Percentiles rank a stretch among this genome's conserved stretches.
These are phyloP conservation scores for Electrophaes corylata DNA, from an alignment of 2,888 invertebrate species.

Conservation along the genomic window DNA sequence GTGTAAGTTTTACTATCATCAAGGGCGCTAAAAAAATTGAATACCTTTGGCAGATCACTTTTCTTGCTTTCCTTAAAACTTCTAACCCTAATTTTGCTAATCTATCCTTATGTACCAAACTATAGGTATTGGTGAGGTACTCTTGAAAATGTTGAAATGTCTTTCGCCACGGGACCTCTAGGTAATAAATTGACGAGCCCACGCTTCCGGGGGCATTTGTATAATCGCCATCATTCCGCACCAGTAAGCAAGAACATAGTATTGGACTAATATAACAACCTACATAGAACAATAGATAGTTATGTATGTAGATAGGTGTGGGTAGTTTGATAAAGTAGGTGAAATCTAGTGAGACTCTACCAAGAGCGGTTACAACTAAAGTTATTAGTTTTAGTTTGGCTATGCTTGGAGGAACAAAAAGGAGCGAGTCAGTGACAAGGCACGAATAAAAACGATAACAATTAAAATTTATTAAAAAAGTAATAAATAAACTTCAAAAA, in stretches of 20 bases:
- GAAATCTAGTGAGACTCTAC: slow-evolving; percentile 7
- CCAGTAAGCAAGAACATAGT: slow-evolving; percentile 49
- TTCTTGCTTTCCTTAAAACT: too few species aligned
- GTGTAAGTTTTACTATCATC: too few species aligned
- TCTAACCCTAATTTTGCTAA: too few species aligned
- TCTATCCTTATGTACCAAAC: too few species aligned
- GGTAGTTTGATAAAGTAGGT: slow-evolving; percentile 13
- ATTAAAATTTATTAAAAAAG: slow-evolving; percentile 73
- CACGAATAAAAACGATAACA: slow-evolving; percentile 66
- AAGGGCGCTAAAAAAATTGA: too few species aligned
- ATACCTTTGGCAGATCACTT: too few species aligned
- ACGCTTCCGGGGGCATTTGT: slow-evolving; percentile 69
- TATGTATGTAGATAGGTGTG: slow-evolving; percentile 22
- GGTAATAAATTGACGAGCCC: slow-evolving; percentile 56
- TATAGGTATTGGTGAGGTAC: too few species aligned
- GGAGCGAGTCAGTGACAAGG: slow-evolving; percentile 34
- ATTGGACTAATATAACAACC: slow-evolving; percentile 37
- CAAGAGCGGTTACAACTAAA: background rate
- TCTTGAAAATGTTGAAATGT: slow-evolving; percentile 2
- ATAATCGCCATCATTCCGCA: slow-evolving; percentile 70
- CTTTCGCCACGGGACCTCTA: slow-evolving; percentile 32
- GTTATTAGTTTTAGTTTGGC: too few species aligned
- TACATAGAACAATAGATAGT: slow-evolving; percentile 21
- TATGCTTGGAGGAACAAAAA: too few species aligned
- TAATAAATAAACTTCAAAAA: slow-evolving; percentile 69